Evolutionary conservation across 2,113 vertebrate genomes (phyloP), one percentile per base, ranked within the genome.

Genomic region (Zosterops hypoxanthus): DNA sequence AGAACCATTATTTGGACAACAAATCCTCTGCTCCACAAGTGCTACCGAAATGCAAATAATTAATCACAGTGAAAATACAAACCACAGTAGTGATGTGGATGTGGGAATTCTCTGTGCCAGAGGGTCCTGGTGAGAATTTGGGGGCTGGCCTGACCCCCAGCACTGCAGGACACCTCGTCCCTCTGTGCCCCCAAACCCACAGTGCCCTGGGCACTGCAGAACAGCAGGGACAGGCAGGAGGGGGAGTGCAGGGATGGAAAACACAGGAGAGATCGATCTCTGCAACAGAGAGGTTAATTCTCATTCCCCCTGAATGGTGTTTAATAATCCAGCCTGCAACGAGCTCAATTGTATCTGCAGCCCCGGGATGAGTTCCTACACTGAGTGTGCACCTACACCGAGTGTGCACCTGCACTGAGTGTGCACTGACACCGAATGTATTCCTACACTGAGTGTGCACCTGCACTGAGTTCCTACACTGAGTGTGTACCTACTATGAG

Each of bases 331-430:
- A 11, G 47, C 41, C 33, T 2, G 0, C 26, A 8, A 10, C 0
- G 6, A 76, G 59, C 36, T 29, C 0, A 47, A 75, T n/a, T 7
- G 57, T 44, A 23, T 29, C 57, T 47, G 33, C 52, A 34, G 50
- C 25, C 3, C 0, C 0, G 8, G 23, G 1, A 1, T 3, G 25
- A 26, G 72, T 15, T 6, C 18, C 49, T 25, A 50, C 49, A 50
- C 49, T 13, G 44, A 46, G 44, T 46, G 44, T 46, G 44, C 44
- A 46, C 11, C 28, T 42, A 20, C 26, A 29, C n/a, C n/a, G 6
- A 28, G 10, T 22, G 47, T 50, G 4, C 39, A 2, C 22, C 31
- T 47, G 9, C 8, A n/a, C 25, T 8, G 24, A 49, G 24, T 28
- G 50, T 55, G 52, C 29, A 12, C 18, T 18, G 12, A 12, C 52